These are phyloP conservation scores for Spea multiplicata DNA, from an alignment of 2,113 vertebrate genomes.

Conservation along the genomic window DNA sequence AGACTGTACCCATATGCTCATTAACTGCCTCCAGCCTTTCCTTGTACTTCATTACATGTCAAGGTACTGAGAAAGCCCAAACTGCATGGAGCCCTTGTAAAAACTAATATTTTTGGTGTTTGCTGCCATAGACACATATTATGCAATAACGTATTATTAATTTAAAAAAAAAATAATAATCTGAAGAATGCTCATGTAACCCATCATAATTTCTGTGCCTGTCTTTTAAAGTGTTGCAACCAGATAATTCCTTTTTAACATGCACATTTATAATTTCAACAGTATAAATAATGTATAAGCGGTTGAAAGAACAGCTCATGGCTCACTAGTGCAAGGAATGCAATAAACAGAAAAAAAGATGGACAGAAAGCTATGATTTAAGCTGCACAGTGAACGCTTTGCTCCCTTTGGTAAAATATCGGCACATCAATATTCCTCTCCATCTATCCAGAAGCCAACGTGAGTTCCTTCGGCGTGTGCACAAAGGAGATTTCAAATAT, in stretches of 20 bases:
- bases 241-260: constrained; percentile 28
- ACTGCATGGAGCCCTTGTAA: no score
- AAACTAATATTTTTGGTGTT: no score
- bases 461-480: constrained; percentile 4
- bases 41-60: no score
- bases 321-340: constrained; percentile 38
- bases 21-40: no score
- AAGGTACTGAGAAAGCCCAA: no score
- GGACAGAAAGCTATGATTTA: constrained; percentile 29
- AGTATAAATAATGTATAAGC: constrained; percentile 32
- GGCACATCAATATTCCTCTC: constrained; percentile 33
- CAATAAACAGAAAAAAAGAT: constrained; percentile 11
- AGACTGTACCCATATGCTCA: no score
- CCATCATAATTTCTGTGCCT: constrained; percentile 10
- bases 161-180: neutral
- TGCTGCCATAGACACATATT: no score
- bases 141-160: no score
- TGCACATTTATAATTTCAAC: constrained; percentile 40
- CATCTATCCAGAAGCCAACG: constrained; percentile 27
- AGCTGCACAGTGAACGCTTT: constrained; percentile 17
- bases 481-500: constrained; percentile 7
- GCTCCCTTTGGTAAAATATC: constrained; percentile 37
- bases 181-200: neutral
- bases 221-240: constrained; percentile 11
- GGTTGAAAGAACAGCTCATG: constrained; percentile 24